Evolutionary conservation across 2,113 vertebrate species (phyloP), one percentile per base, ranked within the genome.

Genomic region (Empidonax traillii): DNA sequence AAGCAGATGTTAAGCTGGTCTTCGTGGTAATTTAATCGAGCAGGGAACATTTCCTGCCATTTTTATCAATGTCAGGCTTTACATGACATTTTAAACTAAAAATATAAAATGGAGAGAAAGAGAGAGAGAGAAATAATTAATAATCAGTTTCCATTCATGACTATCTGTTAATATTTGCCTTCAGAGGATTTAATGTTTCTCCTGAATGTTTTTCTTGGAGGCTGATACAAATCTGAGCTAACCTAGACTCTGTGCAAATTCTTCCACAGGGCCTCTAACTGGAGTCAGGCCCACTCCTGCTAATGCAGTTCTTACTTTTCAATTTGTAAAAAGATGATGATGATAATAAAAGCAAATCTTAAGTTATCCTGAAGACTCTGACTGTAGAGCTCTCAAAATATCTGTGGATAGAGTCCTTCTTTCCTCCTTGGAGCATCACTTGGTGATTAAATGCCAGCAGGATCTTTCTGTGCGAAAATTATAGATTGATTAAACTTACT

Each of bases 41-140:
- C 94, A 97, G 86, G 96, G 97, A 97, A 97, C 97, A 97, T 98
- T 98, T 98, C 97, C 97, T 98, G 97, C 94, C 95, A 78, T 98
- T 98, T 98, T 98, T 97, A 97, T 98, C 98, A 97, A 97, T 96
- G 97, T 98, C 97, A 97, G 95, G 71, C 86, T 97, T 97, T 97
- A 95, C 90, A 96, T 96, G 98, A 97, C 92, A 97, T 97, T 96
- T 97, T 97, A 97, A 97, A 95, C 96, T 94, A 86, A 95, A 98
- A 97, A 96, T 96, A 97, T 96, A 97, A 98, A 97, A 92, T 68
- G 31, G 87, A 94, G 85, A 87, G 66, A 77, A 84, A 68, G 55
- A 68, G 95, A 93, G 72, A 94, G 72, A 85, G 95, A 97, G 92
- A 94, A 96, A 97, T 97, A 98, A 97, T 98, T 98, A 97, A 97